Percentiles rank a stretch among this genome's conserved stretches.
These are phyloP conservation scores for Zaprionus davidi DNA, from an alignment of 1,140 invertebrate genomes.

Conservation along the genomic window DNA sequence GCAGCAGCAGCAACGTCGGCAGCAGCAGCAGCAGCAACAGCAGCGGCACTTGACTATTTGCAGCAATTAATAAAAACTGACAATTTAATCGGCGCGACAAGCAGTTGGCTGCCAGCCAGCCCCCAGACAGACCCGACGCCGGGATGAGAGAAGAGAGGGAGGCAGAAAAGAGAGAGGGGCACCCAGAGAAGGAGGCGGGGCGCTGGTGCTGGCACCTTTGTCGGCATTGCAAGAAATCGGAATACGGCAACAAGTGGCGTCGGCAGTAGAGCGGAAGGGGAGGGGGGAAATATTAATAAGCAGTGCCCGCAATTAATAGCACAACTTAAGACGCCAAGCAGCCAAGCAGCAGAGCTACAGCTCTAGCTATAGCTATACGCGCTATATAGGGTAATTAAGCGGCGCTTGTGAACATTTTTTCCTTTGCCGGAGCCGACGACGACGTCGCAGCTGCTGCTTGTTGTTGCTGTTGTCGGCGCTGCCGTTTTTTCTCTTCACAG, in stretches of 20 bases:
- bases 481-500: slow-evolving; percentile 60
- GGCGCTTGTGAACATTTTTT: slow-evolving; percentile 82
- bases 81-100: slow-evolving; percentile 81
- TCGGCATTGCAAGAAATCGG: slow-evolving; percentile 64
- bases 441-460: slow-evolving; percentile 25
- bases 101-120: slow-evolving; percentile 80
- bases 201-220: slow-evolving; percentile 54
- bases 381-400: slow-evolving; percentile 82
- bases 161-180: not conserved
- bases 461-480: slow-evolving; percentile 39
- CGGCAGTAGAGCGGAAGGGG: not conserved
- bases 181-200: not conserved
- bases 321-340: slow-evolving; percentile 71
- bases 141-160: slow-evolving; percentile 9
- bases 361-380: not conserved
- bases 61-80: slow-evolving; percentile 83
- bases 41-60: slow-evolving; percentile 63
- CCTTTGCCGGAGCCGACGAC: slow-evolving; percentile 68
- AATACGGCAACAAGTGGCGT: slow-evolving; percentile 19
- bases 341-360: not conserved
- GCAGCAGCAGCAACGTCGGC: slow-evolving; percentile 25
- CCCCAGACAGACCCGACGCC: slow-evolving; percentile 58
- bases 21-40: not conserved
- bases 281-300: slow-evolving; percentile 78
- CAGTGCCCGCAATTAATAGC: slow-evolving; percentile 82